These are phyloP conservation scores for Otocyon megalotis DNA, from an alignment of 2,113 vertebrate species.

Conservation along the genomic window DNA sequence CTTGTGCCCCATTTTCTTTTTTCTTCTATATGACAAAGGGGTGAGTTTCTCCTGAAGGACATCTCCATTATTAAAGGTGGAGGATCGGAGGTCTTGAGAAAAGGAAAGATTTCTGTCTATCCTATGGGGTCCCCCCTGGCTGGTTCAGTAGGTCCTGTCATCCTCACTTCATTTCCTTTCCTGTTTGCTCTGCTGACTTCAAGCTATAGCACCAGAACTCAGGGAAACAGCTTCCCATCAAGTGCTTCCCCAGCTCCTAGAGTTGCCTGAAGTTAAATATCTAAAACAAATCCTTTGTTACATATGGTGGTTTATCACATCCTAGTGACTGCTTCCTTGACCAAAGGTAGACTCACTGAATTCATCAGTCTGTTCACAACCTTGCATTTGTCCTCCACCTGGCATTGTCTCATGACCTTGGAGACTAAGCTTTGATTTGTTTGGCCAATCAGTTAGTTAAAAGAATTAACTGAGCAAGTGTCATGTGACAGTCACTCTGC, in stretches of 20 bases:
- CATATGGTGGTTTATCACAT: neutral
- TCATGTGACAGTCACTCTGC: neutral
- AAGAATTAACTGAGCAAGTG: neutral
- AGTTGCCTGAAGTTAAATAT: neutral
- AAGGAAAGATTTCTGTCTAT: fast-evolving
- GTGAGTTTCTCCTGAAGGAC: neutral
- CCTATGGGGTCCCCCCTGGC: fast-evolving
- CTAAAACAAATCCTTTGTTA: neutral
- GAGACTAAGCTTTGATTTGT: neutral
- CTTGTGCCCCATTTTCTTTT: neutral
- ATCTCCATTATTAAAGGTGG: fast-evolving
- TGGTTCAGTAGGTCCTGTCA: neutral
- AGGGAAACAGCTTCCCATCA: too few species aligned
- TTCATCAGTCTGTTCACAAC: neutral
- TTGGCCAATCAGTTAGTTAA: neutral
- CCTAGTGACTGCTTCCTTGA: neutral
- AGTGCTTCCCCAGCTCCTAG: neutral
- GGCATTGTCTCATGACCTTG: neutral
- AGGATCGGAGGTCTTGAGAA: neutral
- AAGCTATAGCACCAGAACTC: too few species aligned
- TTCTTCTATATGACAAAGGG: neutral
- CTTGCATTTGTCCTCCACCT: neutral
- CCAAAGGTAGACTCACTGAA: neutral
- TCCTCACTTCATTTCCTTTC: neutral
- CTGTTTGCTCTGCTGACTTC: neutral